Conservation (phyloP, 2,797 vertebrate species). For the Hyperoplus lanceolatus region DNA sequence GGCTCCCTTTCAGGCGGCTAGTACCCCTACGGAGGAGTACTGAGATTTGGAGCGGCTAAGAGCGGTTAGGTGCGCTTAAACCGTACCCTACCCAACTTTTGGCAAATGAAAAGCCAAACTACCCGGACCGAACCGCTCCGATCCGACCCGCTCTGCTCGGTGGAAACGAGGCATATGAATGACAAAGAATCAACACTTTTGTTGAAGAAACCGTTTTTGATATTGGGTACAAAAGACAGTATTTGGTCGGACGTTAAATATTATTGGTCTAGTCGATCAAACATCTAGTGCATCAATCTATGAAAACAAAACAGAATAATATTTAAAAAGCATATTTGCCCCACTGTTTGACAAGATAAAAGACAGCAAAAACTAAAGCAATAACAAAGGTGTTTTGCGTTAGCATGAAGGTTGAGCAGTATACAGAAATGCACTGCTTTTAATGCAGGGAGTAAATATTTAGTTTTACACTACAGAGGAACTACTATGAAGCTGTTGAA, state of each 20-base stretch:
- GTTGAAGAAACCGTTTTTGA: neutral
- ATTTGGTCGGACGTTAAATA: neutral
- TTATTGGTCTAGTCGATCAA: neutral
- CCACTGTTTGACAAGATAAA: neutral
- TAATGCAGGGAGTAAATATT: neutral
- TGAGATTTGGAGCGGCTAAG: no score
- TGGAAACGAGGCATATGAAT: no score
- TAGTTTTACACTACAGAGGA: constrained; percentile 15
- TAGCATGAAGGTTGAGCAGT: neutral
- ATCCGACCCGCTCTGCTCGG: no score
- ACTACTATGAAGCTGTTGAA: constrained; percentile 40
- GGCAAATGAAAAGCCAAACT: no score
- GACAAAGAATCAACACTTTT: neutral
- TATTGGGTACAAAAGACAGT: neutral
- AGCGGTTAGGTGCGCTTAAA: no score
- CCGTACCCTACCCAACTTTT: no score
- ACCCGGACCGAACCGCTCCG: no score
- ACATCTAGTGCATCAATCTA: neutral
- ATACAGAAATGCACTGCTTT: neutral
- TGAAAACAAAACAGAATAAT: neutral
- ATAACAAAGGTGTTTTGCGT: neutral
- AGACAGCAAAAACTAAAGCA: neutral
- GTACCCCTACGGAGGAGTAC: no score
- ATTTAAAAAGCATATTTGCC: neutral
- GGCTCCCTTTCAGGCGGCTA: no score